Evolutionary conservation across 1,140 invertebrate genomes (phyloP).

Genomic region (Coptotermes formosanus): DNA sequence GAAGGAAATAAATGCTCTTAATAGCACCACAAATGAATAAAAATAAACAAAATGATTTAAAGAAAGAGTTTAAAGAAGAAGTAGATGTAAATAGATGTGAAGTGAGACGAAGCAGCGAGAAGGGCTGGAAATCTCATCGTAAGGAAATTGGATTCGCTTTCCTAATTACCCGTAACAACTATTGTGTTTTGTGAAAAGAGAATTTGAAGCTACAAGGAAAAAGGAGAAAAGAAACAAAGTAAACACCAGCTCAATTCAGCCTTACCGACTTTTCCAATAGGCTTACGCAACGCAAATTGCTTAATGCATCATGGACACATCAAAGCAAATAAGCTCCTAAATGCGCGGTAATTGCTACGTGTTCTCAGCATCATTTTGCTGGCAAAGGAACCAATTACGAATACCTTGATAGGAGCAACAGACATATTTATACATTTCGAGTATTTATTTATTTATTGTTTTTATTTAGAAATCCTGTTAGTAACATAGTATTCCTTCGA

Average conservation of each 20-base stretch:
- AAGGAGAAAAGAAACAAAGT: background rate
- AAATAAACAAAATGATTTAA: background rate
- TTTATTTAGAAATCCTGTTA: too few species aligned
- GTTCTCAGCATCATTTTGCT: too few species aligned
- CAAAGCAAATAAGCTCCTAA: background rate
- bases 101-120: background rate
- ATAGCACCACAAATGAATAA: background rate
- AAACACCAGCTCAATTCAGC: background rate
- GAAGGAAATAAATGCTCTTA: background rate
- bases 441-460: too few species aligned
- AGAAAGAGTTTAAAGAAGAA: background rate
- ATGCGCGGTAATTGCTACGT: background rate
- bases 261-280: background rate
- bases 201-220: background rate
- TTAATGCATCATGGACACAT: background rate
- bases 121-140: background rate
- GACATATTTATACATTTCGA: too few species aligned
- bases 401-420: too few species aligned
- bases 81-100: background rate
- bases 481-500: too few species aligned
- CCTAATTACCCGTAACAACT: background rate
- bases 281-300: background rate
- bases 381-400: too few species aligned
- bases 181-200: background rate
- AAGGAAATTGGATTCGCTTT: background rate